phyloP scores from a whole-genome alignment of 2,888 invertebrate species.

The Schizotus pectinicornis region DNA sequence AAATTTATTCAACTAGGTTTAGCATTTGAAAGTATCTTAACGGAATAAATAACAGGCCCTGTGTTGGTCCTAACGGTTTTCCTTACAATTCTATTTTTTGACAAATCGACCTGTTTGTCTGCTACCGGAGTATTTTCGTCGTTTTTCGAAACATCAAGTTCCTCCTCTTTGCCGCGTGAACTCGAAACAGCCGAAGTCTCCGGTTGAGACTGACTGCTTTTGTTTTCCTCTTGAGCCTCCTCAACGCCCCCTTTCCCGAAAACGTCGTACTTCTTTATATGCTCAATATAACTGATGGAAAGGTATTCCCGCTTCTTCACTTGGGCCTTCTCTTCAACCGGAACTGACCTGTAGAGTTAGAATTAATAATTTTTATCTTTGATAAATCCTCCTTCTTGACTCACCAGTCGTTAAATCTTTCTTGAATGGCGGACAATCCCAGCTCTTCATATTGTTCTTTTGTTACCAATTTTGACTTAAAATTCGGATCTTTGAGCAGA shows the following conservation, averaged over 20 bases:
- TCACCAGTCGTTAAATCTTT: conserved; percentile 62
- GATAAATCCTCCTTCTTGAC: not conserved
- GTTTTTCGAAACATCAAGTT: conserved; percentile 19
- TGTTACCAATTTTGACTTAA: conserved; percentile 75
- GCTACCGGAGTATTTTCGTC: not conserved
- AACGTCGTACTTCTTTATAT: conserved; percentile 33
- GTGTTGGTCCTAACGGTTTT: conserved; percentile 1
- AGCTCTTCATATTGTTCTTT: conserved; percentile 90
- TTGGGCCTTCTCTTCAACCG: conserved; percentile 17
- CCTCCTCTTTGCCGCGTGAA: conserved; percentile 12
- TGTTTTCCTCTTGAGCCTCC: conserved; percentile 7
- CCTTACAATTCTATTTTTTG: not conserved
- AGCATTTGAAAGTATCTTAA: no score
- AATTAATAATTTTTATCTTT: conserved; percentile 1
- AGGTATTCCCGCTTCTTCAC: conserved; percentile 12
- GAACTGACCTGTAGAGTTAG: conserved; percentile 12
- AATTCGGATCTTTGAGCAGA: conserved; percentile 75
- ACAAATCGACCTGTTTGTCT: not conserved
- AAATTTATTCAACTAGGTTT: no score
- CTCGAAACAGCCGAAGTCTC: not conserved
- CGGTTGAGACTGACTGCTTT: not conserved
- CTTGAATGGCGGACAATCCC: conserved; percentile 68
- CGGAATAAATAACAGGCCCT: no score
- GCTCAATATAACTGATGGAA: conserved; percentile 33
- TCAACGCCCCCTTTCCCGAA: conserved; percentile 29